Conservation (phyloP, 2,797 vertebrate genomes). For the Urocyon cinereoargenteus region DNA sequence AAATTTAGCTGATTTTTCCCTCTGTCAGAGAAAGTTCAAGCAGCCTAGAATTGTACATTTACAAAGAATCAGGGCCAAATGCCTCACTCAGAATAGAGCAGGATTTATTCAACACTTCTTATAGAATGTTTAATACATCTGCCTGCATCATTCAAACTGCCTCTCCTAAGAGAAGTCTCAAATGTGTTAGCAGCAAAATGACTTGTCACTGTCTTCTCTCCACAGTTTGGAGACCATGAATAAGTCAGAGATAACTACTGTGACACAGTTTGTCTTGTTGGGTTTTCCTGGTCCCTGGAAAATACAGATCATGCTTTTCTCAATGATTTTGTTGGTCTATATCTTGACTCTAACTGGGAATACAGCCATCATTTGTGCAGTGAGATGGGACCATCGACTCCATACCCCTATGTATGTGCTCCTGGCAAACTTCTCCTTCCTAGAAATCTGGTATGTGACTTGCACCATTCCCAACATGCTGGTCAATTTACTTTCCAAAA, state of each 20-base stretch:
- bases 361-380: slow-evolving; percentile 73
- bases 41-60: not conserved
- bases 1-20: slow-evolving; percentile 22
- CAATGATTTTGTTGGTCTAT: slow-evolving; percentile 72
- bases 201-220: slow-evolving; percentile 16
- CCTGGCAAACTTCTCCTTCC: slow-evolving; percentile 83
- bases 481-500: slow-evolving; percentile 63
- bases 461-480: slow-evolving; percentile 75
- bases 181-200: not conserved
- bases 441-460: slow-evolving; percentile 84
- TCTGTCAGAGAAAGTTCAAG: not conserved
- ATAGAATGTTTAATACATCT: not conserved
- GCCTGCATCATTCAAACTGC: not conserved
- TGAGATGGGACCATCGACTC: slow-evolving; percentile 69
- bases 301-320: slow-evolving; percentile 70
- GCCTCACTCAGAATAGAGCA: not conserved
- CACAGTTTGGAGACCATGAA: slow-evolving; percentile 60
- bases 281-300: slow-evolving; percentile 76
- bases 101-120: not conserved
- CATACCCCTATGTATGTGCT: slow-evolving; percentile 81
- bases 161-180: not conserved
- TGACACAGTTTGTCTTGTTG: slow-evolving; percentile 80
- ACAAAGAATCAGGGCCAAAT: not conserved
- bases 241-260: slow-evolving; percentile 54
- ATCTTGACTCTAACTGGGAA: slow-evolving; percentile 79